These are phyloP conservation scores for Phytoseiulus persimilis DNA, from an alignment of 2,888 invertebrate species.

Conservation along the genomic window DNA sequence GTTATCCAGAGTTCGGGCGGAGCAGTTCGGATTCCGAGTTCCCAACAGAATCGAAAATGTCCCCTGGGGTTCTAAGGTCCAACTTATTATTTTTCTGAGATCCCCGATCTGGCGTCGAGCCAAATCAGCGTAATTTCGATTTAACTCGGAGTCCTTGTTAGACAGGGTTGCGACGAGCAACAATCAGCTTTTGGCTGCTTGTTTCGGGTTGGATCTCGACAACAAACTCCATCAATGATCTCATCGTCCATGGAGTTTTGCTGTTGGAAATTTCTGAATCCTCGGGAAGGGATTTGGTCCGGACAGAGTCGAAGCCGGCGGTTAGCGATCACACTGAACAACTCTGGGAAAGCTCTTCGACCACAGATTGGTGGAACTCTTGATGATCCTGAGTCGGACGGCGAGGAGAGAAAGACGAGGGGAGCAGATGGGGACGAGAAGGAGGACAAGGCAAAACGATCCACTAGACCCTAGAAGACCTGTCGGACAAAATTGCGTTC, in stretches of 20 bases:
- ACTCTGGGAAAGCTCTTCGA: neutral
- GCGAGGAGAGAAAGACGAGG: neutral
- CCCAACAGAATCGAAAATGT: too few relatives aligned
- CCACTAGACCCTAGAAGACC: neutral
- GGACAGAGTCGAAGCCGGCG: neutral
- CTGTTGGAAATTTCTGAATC: neutral
- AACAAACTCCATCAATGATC: neutral
- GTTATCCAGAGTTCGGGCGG: too few relatives aligned
- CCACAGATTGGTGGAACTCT: neutral
- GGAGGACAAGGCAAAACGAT: neutral
- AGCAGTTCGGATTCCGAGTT: too few relatives aligned
- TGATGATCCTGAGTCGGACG: neutral
- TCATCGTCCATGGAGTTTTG: neutral
- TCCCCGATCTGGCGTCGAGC: too few relatives aligned
- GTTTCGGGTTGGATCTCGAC: neutral
- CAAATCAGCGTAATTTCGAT: too few relatives aligned
- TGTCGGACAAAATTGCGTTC: slow-evolving; percentile 5
- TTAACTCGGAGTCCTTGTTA: neutral
- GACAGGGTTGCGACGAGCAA: neutral
- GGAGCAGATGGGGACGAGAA: neutral
- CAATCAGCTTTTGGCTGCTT: neutral
- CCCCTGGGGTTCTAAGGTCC: too few relatives aligned
- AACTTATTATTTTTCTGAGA: too few relatives aligned
- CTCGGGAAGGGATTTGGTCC: neutral
- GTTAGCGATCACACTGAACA: neutral